phyloP scores from a whole-genome alignment of 2,888 invertebrate species.

The Pammene aurita region DNA sequence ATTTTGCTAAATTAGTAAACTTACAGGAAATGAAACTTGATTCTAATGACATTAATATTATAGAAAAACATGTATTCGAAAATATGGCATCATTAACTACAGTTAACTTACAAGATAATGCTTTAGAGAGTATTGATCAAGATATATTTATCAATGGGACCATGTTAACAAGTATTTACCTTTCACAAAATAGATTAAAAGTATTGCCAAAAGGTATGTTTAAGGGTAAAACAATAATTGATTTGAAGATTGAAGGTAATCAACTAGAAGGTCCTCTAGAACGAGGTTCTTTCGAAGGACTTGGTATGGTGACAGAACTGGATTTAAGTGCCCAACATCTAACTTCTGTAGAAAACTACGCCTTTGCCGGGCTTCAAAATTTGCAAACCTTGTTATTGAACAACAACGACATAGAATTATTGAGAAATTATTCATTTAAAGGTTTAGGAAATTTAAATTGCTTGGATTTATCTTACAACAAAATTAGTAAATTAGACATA shows the following conservation, averaged over 20 bases:
- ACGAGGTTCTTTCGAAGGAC: conserved; percentile 63
- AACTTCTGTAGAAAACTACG: conserved; percentile 57
- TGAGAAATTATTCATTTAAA: conserved; percentile 58
- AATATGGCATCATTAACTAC: conserved; percentile 49
- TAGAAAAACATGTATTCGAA: conserved; percentile 54
- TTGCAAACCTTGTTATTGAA: conserved; percentile 56
- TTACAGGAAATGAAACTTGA: conserved; percentile 56
- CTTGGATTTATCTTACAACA: conserved; percentile 65
- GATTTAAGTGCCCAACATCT: conserved; percentile 61
- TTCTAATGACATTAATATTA: conserved; percentile 53
- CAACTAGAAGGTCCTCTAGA: conserved; percentile 55
- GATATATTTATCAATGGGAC: conserved; percentile 50
- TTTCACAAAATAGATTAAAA: conserved; percentile 61
- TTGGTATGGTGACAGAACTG: conserved; percentile 51
- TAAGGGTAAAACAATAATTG: conserved; percentile 54
- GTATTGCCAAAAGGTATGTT: conserved; percentile 59
- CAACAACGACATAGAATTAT: conserved; percentile 56
- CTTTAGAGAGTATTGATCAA: conserved; percentile 52
- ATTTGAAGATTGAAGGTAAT: conserved; percentile 58
- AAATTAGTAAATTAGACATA: conserved; percentile 58
- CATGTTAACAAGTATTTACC: conserved; percentile 51
- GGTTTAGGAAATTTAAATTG: conserved; percentile 50
- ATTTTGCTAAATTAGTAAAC: conserved; percentile 56
- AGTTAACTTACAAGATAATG: conserved; percentile 58
- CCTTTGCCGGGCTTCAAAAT: conserved; percentile 58